A percentile compares a stretch with the other conserved stretches of the same genome.
Conservation (phyloP, 2,113 vertebrate genomes). For the Crocuta crocuta region DNA sequence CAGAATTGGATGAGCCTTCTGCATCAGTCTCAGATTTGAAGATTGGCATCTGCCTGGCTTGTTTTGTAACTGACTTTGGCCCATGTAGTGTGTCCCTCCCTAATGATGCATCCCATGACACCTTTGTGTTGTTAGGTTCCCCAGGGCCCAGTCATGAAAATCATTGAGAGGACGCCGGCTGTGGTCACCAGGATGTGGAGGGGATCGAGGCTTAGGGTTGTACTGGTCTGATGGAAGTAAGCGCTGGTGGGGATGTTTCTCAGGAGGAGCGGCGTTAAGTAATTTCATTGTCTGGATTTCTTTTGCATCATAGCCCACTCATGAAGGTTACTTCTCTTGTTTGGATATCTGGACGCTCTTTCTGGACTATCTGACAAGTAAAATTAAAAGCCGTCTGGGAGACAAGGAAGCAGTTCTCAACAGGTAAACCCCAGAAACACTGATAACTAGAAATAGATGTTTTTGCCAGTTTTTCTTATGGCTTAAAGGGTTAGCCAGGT, state of each 20-base stretch:
- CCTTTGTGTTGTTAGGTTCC: background rate
- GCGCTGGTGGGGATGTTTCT: conserved; percentile 33
- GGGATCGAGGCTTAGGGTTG: background rate
- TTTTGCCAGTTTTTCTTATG: conserved; percentile 18
- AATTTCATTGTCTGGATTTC: conserved; percentile 77
- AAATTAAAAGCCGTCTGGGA: conserved; percentile 96
- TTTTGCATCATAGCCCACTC: conserved; percentile 91
- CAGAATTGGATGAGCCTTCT: background rate
- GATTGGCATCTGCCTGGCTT: background rate
- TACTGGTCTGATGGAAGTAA: conserved; percentile 18
- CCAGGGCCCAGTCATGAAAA: background rate
- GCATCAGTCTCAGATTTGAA: background rate
- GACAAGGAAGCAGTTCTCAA: conserved; percentile 96
- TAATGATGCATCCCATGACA: background rate
- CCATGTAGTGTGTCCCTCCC: background rate
- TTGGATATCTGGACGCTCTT: conserved; percentile 99
- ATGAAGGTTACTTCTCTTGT: conserved; percentile 99
- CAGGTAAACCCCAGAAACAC: conserved; percentile 87
- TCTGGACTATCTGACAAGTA: conserved; percentile 97
- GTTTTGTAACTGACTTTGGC: background rate
- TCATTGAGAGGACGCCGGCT: background rate
- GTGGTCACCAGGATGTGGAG: background rate
- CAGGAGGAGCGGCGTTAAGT: conserved; percentile 60
- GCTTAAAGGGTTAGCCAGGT: background rate
- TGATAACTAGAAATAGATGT: background rate